A percentile compares a stretch with the other conserved stretches of the same genome.
phyloP scores from a whole-genome alignment of 2,888 invertebrate species.

The Callosobruchus maculatus region DNA sequence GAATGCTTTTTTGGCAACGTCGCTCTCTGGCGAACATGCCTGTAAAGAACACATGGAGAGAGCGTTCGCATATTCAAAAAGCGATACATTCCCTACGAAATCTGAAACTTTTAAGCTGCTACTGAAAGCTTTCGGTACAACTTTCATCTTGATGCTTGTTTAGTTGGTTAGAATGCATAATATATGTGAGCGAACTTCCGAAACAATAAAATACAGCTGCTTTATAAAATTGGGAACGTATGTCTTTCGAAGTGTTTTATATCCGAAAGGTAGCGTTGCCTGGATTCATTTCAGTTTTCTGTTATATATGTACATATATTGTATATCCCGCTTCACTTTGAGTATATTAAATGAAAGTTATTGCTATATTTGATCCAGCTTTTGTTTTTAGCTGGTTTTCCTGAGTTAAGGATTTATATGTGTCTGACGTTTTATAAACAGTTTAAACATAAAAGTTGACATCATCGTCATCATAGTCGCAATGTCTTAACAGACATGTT shows the following conservation, averaged over 20 bases:
- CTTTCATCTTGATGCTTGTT: slow-evolving; percentile 9
- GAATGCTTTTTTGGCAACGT: neutral
- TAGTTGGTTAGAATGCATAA: slow-evolving; percentile 2
- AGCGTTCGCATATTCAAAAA: slow-evolving; percentile 1
- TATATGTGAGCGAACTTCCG: neutral
- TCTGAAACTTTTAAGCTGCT: slow-evolving; percentile 2
- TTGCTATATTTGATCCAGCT: neutral
- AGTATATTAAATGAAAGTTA: neutral
- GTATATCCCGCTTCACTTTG: neutral
- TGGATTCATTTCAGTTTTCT: neutral
- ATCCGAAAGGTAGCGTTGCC: neutral
- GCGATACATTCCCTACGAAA: slow-evolving; percentile 5
- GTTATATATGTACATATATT: neutral
- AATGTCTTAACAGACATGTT: too few relatives aligned
- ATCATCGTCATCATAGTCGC: too few relatives aligned
- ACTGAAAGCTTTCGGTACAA: slow-evolving; percentile 5
- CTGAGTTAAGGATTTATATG: too few relatives aligned
- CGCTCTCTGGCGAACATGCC: neutral
- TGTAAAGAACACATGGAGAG: slow-evolving; percentile 3
- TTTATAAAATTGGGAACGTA: neutral
- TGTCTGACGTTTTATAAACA: too few relatives aligned
- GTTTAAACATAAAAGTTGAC: too few relatives aligned
- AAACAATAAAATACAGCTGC: neutral
- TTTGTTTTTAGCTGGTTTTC: too few relatives aligned
- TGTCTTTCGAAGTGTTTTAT: neutral